Base-by-base conservation (phyloP, 2,113 vertebrate species). In the Pterocles gutturalis region DNA sequence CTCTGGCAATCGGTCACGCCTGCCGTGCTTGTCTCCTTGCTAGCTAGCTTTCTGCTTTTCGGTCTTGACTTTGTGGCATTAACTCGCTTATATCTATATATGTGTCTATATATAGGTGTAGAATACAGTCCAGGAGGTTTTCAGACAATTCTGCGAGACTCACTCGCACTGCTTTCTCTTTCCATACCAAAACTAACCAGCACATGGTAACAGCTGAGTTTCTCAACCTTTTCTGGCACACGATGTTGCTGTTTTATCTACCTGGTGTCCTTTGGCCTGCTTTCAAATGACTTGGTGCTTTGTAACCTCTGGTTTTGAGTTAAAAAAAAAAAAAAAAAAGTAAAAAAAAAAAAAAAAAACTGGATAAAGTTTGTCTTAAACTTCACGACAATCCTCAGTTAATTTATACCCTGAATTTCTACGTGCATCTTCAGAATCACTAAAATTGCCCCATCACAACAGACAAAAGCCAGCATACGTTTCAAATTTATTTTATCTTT, bases 11-110 rank as follows among this genome's bases (percentile, higher is more conserved):
- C 0, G 0, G 2, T 77, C 4, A 2, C 51, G 45, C 22, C 57
- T 64, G 69, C 78, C 0, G 0, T 76, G 81, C 79, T 86, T 0
- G 0, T 25, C n/a, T 85, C 58, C 54, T 36, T 31, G 1, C 34
- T 28, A 57, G 33, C 34, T 18, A 33, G 45, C 66, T 58, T 67
- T 82, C 57, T 0, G 31, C 76, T 95, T 83, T 65, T 41, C 33
- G 16, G 17, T 29, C 65, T 76, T 46, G 38, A 81, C 8, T 83
- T 81, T 43, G 38, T 51, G 26, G 55, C 54, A 43, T 11, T 67
- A 57, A 25, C 31, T 80, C 79, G 19, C 55, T 91, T 79, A 0
- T 66, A 10, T 60, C 18, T 81, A 5, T 33, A 31, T 58, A 0
- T 34, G 12, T 34, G 12, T 34, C 29, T n/a, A 62, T 67, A 28